These are phyloP conservation scores for Pangasianodon gigas DNA, from an alignment of 2,113 vertebrate genomes.

Conservation along the genomic window DNA sequence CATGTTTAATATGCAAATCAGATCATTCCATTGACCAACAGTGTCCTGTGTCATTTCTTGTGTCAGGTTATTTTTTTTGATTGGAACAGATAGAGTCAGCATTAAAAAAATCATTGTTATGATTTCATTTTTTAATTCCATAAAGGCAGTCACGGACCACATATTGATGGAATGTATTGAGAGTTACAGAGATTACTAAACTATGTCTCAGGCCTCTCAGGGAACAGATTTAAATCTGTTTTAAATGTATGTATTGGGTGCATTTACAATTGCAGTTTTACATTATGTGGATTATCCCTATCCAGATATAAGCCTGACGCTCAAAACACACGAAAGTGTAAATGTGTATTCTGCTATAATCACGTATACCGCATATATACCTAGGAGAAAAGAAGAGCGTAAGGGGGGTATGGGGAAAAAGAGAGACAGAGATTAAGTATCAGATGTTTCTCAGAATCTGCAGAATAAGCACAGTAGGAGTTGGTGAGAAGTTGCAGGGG, in stretches of 20 bases:
- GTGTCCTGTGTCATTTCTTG: background rate
- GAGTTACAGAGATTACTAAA: background rate
- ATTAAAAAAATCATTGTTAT: background rate
- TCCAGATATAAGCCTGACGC: background rate
- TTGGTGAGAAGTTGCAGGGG: conserved; percentile 53
- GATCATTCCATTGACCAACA: background rate
- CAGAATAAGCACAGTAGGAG: conserved; percentile 55
- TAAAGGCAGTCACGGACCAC: background rate
- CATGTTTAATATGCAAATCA: background rate
- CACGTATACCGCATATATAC: background rate
- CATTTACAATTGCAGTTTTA: background rate
- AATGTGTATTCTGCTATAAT: background rate
- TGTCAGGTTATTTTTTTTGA: background rate
- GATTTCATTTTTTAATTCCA: background rate
- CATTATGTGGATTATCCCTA: background rate
- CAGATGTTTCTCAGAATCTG: conserved; percentile 64
- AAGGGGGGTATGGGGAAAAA: background rate
- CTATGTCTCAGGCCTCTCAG: background rate
- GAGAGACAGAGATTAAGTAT: conserved; percentile 56
- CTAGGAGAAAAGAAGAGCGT: conserved; percentile 33
- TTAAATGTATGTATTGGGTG: background rate
- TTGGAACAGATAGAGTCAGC: background rate
- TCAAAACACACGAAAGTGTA: background rate
- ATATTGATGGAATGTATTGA: background rate
- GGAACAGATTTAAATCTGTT: background rate